These are phyloP conservation scores for Salminus brasiliensis DNA, from an alignment of 2,113 vertebrate species.

Conservation along the genomic window DNA sequence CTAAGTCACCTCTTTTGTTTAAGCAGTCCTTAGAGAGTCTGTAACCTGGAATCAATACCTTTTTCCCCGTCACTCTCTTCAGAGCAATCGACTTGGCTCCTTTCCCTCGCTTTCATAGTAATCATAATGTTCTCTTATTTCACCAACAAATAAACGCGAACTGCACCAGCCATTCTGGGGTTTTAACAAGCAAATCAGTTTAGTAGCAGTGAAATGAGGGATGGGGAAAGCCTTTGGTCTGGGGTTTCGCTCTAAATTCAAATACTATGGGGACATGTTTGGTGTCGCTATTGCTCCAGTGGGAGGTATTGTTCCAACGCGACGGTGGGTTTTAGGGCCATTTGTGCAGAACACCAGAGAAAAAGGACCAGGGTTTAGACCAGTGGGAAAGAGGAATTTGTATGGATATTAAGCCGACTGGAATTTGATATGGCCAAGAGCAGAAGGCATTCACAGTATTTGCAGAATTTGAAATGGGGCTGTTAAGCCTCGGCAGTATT, in stretches of 20 bases:
- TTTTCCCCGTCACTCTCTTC: conserved; percentile 23
- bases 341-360: conserved; percentile 21
- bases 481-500: neutral
- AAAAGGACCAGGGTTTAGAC: neutral
- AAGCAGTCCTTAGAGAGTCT: conserved; percentile 18
- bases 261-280: neutral
- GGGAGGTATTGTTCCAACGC: neutral
- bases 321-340: neutral
- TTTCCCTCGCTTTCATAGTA: conserved; percentile 10
- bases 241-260: neutral
- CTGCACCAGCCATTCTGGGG: neutral
- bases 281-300: neutral
- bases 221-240: neutral
- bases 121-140: conserved; percentile 17
- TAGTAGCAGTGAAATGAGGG: neutral
- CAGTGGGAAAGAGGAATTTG: conserved; percentile 10
- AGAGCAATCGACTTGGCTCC: conserved; percentile 4
- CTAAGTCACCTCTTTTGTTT: neutral
- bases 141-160: conserved; percentile 30
- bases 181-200: conserved; percentile 15
- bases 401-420: conserved; percentile 24
- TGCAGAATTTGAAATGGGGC: conserved; percentile 25
- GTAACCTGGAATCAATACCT: conserved; percentile 28
- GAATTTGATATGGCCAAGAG: conserved; percentile 32
- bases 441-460: conserved; percentile 42